Base-by-base conservation (phyloP, 2,797 vertebrate genomes). In the Podargus strigoides region DNA sequence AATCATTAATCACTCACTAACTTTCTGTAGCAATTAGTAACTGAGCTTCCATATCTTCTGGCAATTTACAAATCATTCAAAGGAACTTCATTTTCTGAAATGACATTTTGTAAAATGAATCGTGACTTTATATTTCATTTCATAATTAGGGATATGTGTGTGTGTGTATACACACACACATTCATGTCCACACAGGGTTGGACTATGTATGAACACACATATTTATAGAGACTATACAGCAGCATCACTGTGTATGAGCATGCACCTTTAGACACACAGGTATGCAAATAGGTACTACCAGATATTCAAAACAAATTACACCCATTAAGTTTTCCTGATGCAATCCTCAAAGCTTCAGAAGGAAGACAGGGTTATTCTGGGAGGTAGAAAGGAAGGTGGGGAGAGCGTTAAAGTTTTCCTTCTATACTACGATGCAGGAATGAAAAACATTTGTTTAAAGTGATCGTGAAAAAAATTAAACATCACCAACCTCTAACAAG, bases 191-290 rank as follows among this genome's bases (percentile, higher is more conserved):
- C 1, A 0, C 14, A 12, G 10, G 58, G 56, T 20, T 4, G 0
- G 22, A 14, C 21, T 11, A 4, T 1, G 4, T 9, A 12, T 1
- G 6, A 79, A 44, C 32, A 22, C 11, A 56, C 0, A 0, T 9
- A 17, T 76, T 89, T 49, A 18, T 7, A 70, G 20, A 67, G 20
- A 47, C 6, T 4, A 41, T 10, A 44, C 11, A 32, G 7, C 37
- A 18, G 2, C 3, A 2, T 14, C 14, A 14, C 39, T 19, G 14
- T 7, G 17, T 7, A 16, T 41, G 47, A 37, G 9, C 3, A 44
- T 2, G 14, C 28, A 42, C 12, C 22, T 50, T 13, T 0, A 36
- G 50, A 30, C 3, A 60, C 20, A 6, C 6, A 58, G 39, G 32
- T 42, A 42, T 58, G n/a, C n/a, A 68, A 53, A 50, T 3, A 10